Evolutionary conservation across 2,113 vertebrate genomes (phyloP), one percentile per base, ranked within the genome.

Genomic region (Coptodon bakossiorum): DNA sequence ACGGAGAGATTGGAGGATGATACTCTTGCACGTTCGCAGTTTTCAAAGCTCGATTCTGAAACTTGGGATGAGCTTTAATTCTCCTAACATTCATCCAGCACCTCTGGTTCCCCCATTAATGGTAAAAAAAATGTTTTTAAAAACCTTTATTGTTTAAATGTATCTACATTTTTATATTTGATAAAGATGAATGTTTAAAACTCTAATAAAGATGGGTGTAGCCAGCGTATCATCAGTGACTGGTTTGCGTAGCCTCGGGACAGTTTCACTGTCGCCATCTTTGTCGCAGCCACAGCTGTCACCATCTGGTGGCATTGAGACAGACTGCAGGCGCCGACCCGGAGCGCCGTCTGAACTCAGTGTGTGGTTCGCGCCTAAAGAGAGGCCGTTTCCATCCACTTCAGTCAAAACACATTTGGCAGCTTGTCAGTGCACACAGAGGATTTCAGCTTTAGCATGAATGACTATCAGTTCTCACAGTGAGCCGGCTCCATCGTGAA

Each of bases 181-280:
- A 31, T 1, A 1, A 61, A 61, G 57, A 61, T 6, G 34, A 66
- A 16, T 0, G 2, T 59, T 59, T 59, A 57, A 57, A 57, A 27
- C 0, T 57, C 0, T 14, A 57, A 19, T 0, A 36, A 63, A 63
- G 59, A 63, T 36, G 16, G 57, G 0, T 11, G 31, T 19, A 34
- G 27, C 57, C 29, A 31, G 14, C 8, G 8, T 17, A 0, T 9
- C 14, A 2, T 61, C 59, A 34, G 29, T 16, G 0, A 56, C 17
- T 22, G 52, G 19, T 24, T 24, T 56, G 3, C 3, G 2, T 17
- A 7, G 48, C 6, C 7, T 8, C 3, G 48, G 7, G 45, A n/a
- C 8, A 1, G 34, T 66, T 66, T 38, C 19, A 66, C 31, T 3
- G 31, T 11, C 16, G 6, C 61, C 61, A 36, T 52, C 48, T 19